phyloP scores from a whole-genome alignment of 2,888 invertebrate species.

The Linnaemya vulpina region DNA sequence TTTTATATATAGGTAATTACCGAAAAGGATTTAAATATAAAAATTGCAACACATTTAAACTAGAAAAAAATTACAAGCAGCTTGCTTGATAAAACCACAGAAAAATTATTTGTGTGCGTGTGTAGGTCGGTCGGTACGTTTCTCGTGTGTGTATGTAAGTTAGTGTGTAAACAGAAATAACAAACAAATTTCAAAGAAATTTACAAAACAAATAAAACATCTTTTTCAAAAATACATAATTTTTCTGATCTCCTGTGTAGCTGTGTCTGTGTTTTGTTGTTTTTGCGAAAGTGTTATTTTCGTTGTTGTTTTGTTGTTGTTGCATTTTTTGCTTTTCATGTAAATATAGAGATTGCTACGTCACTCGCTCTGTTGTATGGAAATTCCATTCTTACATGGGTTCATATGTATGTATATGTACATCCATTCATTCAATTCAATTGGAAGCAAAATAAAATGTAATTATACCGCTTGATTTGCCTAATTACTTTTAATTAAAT shows the following conservation, averaged over 20 bases:
- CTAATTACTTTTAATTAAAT: constrained; percentile 35
- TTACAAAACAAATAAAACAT: constrained; percentile 31
- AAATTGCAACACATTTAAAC: neutral
- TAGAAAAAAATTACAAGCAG: constrained; percentile 18
- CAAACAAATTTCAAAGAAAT: constrained; percentile 38
- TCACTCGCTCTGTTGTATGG: constrained; percentile 19
- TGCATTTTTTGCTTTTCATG: constrained; percentile 1
- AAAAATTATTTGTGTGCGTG: constrained; percentile 35
- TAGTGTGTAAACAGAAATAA: constrained; percentile 39
- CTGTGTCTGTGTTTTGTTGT: constrained; percentile 4
- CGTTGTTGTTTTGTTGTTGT: neutral
- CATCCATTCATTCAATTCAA: constrained; percentile 31
- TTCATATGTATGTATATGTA: neutral
- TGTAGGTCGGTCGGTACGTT: constrained; percentile 5
- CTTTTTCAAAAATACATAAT: neutral
- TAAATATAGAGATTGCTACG: constrained; percentile 36
- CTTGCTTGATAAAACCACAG: constrained; percentile 11
- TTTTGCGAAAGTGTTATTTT: constrained; percentile 29
- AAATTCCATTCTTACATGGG: constrained; percentile 22
- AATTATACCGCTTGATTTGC: constrained; percentile 46
- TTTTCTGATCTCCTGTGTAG: neutral
- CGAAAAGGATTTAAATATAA: neutral
- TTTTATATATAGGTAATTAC: neutral
- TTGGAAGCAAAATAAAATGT: constrained; percentile 40
- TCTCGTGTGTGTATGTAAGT: constrained; percentile 12